Percentiles rank a stretch among this genome's conserved stretches.
phyloP scores from a whole-genome alignment of 1,140 invertebrate genomes.

The Apis laboriosa region DNA sequence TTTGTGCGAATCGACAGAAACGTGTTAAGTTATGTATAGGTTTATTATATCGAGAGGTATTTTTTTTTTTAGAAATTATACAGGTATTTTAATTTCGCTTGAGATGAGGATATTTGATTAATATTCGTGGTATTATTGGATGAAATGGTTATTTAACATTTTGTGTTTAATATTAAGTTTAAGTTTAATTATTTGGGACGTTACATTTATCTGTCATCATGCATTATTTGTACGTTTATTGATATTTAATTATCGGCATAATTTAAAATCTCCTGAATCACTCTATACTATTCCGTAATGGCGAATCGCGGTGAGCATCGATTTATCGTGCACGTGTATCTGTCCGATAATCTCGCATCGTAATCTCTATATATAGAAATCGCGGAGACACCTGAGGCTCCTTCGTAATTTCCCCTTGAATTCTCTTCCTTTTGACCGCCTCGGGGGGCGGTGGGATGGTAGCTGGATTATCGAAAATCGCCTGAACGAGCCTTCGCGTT shows the following conservation, averaged over 20 bases:
- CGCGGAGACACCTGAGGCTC: constrained; percentile 48
- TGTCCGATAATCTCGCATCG: constrained; percentile 40
- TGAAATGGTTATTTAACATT: too few species aligned
- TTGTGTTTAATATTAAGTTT: neutral
- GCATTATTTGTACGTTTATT: too few species aligned
- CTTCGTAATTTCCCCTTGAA: constrained; percentile 6
- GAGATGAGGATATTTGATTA: too few species aligned
- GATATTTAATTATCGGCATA: too few species aligned
- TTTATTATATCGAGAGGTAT: too few species aligned
- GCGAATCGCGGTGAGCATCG: constrained; percentile 44
- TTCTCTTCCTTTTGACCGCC: neutral
- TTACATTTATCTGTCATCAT: too few species aligned
- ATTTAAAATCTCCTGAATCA: neutral
- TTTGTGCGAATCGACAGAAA: neutral
- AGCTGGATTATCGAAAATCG: constrained; percentile 53
- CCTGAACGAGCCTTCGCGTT: constrained; percentile 32
- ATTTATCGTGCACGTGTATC: constrained; percentile 65
- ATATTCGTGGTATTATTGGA: too few species aligned
- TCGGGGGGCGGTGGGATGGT: too few species aligned
- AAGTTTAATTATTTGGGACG: neutral
- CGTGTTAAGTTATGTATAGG: too few species aligned
- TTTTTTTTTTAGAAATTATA: too few species aligned
- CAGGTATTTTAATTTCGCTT: too few species aligned
- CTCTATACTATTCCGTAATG: neutral
- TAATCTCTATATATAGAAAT: constrained; percentile 69